Percentiles rank a stretch among this genome's conserved stretches.
Evolutionary conservation across 2,888 invertebrate genomes (phyloP).

Genomic region (Tribolium freemani): DNA sequence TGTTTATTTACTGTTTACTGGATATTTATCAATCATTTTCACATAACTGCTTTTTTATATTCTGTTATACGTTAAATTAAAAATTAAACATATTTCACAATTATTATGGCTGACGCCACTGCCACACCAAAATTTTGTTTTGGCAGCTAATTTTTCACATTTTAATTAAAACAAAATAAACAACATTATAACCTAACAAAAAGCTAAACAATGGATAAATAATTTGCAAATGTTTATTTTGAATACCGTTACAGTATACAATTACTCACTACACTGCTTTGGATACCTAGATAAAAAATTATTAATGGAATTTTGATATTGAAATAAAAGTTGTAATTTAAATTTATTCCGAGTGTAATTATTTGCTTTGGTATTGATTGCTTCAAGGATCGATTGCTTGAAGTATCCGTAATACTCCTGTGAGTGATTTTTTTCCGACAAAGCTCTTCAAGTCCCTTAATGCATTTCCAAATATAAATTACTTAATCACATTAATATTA

Average conservation of each 20-base stretch:
- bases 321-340: no score
- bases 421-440: neutral
- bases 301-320: no score
- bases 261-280: no score
- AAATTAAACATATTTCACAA: neutral
- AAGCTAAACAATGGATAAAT: no score
- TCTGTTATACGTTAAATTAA: neutral
- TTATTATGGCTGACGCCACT: neutral
- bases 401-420: slow-evolving; percentile 11
- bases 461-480: slow-evolving; percentile 26
- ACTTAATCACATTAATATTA: slow-evolving; percentile 28
- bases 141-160: no score
- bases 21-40: neutral
- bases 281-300: no score
- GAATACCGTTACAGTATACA: no score
- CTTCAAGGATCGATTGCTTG: neutral
- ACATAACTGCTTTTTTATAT: neutral
- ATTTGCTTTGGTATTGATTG: neutral
- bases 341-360: no score
- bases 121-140: no score
- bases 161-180: no score
- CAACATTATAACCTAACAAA: no score
- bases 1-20: slow-evolving; percentile 31
- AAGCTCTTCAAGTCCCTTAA: slow-evolving; percentile 3
- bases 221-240: no score